Evolutionary conservation across 2,797 vertebrate species (phyloP).

Genomic region (Percopsis omiscomaycus): DNA sequence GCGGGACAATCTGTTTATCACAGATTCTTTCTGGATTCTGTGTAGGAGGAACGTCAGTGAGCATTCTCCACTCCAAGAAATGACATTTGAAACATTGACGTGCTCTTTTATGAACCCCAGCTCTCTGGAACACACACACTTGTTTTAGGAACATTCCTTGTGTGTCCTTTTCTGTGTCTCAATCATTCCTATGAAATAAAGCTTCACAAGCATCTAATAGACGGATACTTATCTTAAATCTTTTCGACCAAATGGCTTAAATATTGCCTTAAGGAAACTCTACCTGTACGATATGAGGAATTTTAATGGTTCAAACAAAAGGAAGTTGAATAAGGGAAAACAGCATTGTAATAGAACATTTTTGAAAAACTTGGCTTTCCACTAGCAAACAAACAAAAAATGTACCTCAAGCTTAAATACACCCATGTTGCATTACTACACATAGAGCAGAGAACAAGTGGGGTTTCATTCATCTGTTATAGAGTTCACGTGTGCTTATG

Average conservation of each 20-base stretch:
- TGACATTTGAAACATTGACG: constrained; percentile 19
- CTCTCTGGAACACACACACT: constrained; percentile 6
- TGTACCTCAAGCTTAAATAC: neutral
- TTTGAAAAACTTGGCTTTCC: constrained; percentile 48
- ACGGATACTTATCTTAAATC: too few relatives aligned
- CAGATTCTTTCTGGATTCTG: constrained; percentile 27
- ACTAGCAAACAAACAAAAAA: constrained; percentile 50
- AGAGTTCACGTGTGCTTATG: too few relatives aligned
- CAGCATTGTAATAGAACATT: constrained; percentile 25
- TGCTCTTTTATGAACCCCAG: constrained; percentile 3
- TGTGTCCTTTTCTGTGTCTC: neutral
- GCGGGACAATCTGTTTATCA: constrained; percentile 1
- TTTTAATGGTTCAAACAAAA: constrained; percentile 37
- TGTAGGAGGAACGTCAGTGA: constrained; percentile 9
- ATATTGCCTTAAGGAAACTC: constrained; percentile 29
- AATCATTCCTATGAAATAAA: constrained; percentile 21
- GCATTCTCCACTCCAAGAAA: constrained; percentile 17
- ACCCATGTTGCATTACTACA: constrained; percentile 2
- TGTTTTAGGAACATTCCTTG: constrained; percentile 1
- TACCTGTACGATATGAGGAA: constrained; percentile 28
- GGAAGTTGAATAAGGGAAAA: constrained; percentile 32
- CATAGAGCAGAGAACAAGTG: constrained; percentile 10
- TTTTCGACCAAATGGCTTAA: constrained; percentile 13
- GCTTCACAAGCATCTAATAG: constrained; percentile 19
- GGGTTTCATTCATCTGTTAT: constrained; percentile 21